A percentile compares a stretch with the other conserved stretches of the same genome.
phyloP scores from a whole-genome alignment of 2,113 vertebrate species.

The Dicrurus megarhynchus region DNA sequence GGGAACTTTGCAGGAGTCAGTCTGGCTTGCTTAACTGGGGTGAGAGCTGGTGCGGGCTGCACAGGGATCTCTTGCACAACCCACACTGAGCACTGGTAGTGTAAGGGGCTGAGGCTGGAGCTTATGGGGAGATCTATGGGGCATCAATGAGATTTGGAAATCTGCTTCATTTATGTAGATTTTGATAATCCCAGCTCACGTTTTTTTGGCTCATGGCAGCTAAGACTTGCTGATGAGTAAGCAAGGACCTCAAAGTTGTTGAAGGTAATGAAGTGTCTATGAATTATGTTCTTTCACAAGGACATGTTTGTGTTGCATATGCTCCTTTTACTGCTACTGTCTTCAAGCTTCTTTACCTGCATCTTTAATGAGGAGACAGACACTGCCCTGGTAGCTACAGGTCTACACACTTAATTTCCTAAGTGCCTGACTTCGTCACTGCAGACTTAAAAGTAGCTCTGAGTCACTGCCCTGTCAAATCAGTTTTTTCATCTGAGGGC shows the following conservation, averaged over 20 bases:
- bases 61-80: background rate
- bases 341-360: slow-evolving; percentile 15
- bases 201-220: background rate
- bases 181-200: background rate
- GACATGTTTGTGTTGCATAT: slow-evolving; percentile 20
- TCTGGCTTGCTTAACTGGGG: background rate
- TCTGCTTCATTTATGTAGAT: background rate
- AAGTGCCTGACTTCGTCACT: background rate
- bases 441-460: background rate
- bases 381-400: background rate
- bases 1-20: background rate
- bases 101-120: background rate
- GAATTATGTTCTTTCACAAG: slow-evolving; percentile 38
- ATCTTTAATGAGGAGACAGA: slow-evolving; percentile 22
- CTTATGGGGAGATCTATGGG: background rate
- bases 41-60: background rate
- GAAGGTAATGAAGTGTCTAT: slow-evolving; percentile 49
- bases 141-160: background rate
- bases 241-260: slow-evolving; percentile 19
- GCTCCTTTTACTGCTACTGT: slow-evolving; percentile 18
- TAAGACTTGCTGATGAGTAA: slow-evolving; percentile 35
- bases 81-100: background rate
- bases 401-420: background rate
- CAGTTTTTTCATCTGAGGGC: background rate
- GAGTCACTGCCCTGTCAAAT: background rate